phyloP scores from a whole-genome alignment of 2,113 vertebrate species.

The Onychostruthus taczanowskii region DNA sequence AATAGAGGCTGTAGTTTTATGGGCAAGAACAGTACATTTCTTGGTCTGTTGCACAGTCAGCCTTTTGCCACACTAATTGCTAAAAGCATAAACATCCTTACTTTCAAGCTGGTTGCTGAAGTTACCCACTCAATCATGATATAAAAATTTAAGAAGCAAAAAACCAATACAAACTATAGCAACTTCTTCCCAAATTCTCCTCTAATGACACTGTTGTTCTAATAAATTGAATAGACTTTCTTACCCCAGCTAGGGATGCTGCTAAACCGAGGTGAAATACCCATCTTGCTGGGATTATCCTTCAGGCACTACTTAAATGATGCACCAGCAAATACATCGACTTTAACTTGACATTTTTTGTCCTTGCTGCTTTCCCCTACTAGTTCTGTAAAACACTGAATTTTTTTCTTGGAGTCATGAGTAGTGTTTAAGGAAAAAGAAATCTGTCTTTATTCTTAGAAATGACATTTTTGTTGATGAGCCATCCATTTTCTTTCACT shows the following conservation, averaged over 20 bases:
- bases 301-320: conserved; percentile 67
- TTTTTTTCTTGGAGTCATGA: conserved; percentile 10
- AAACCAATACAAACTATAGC: background rate
- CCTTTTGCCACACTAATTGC: background rate
- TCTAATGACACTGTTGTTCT: conserved; percentile 54
- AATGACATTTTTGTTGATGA: background rate
- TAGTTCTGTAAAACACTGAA: background rate
- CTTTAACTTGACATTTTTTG: conserved; percentile 69
- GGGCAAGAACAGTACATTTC: background rate
- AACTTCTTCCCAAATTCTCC: background rate
- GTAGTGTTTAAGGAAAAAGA: background rate
- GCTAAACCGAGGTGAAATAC: conserved; percentile 62
- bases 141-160: background rate
- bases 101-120: background rate
- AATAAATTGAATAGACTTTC: conserved; percentile 66
- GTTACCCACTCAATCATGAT: background rate
- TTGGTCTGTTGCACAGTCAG: background rate
- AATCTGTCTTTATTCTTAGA: background rate
- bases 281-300: conserved; percentile 67
- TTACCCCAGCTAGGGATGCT: conserved; percentile 61
- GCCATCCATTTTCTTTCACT: background rate
- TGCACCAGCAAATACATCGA: conserved; percentile 58
- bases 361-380: conserved; percentile 60
- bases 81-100: conserved; percentile 1
- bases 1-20: background rate